These are phyloP conservation scores for Ectropis grisescens DNA, from an alignment of 1,140 invertebrate species.

Conservation along the genomic window DNA sequence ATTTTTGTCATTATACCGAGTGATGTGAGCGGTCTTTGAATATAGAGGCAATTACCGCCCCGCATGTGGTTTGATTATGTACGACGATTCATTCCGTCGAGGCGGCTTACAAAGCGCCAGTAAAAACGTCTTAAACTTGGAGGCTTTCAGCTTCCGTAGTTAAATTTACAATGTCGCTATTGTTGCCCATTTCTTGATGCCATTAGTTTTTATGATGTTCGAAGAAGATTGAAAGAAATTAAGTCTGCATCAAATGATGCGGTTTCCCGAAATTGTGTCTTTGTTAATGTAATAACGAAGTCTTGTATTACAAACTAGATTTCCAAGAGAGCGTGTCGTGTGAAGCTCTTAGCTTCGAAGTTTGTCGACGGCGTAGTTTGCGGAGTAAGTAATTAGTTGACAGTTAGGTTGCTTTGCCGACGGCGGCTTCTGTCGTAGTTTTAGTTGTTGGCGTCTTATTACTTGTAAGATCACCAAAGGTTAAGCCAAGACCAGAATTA, in stretches of 20 bases:
- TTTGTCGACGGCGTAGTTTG: constrained; percentile 25
- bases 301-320: too few species aligned
- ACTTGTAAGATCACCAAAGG: too few species aligned
- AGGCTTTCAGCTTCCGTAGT: constrained; percentile 63
- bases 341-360: too few species aligned
- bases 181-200: constrained; percentile 24
- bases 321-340: background rate
- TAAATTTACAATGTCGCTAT: constrained; percentile 59
- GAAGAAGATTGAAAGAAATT: constrained; percentile 20
- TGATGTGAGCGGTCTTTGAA: constrained; percentile 66
- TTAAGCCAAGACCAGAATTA: too few species aligned
- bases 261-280: constrained; percentile 4
- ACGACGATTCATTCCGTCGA: constrained; percentile 59
- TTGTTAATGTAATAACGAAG: constrained; percentile 5
- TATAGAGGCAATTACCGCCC: constrained; percentile 66
- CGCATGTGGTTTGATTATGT: constrained; percentile 69
- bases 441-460: too few species aligned
- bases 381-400: constrained; percentile 31
- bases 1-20: constrained; percentile 70
- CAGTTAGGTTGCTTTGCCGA: constrained; percentile 38
- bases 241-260: too few species aligned
- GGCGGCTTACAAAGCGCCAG: constrained; percentile 42
- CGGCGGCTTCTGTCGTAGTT: constrained; percentile 26
- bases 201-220: constrained; percentile 1
- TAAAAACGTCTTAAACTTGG: constrained; percentile 59